phyloP scores from a whole-genome alignment of 1,140 invertebrate species.

The Diplogasteroides magnus region DNA sequence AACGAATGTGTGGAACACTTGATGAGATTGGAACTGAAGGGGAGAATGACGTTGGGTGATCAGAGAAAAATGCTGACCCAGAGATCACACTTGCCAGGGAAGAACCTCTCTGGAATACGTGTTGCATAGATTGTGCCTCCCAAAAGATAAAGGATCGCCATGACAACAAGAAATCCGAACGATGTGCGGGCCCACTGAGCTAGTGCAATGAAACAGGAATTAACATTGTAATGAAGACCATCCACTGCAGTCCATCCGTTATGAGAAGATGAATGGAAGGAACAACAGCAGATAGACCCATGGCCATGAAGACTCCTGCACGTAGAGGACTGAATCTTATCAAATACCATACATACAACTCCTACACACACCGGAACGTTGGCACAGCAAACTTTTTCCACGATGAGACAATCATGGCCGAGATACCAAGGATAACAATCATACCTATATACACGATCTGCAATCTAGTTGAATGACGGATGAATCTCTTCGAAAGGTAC shows the following conservation, averaged over 20 bases:
- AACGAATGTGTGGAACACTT: slow-evolving; percentile 96
- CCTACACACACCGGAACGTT: slow-evolving; percentile 51
- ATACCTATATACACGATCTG: slow-evolving; percentile 58
- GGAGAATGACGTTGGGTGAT: neutral
- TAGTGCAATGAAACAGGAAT: no score
- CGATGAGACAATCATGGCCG: slow-evolving; percentile 88
- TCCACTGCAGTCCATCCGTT: slow-evolving; percentile 58
- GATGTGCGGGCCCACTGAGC: slow-evolving; percentile 68
- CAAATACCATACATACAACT: neutral
- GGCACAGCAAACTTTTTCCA: slow-evolving; percentile 96
- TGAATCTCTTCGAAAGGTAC: no score
- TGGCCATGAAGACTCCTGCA: slow-evolving; percentile 62
- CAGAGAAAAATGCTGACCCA: slow-evolving; percentile 68
- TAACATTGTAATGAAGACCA: no score
- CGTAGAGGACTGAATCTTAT: slow-evolving; percentile 68
- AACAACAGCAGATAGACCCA: slow-evolving; percentile 56
- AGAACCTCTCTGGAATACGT: slow-evolving; percentile 89
- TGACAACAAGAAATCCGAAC: slow-evolving; percentile 87
- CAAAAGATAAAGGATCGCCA: slow-evolving; percentile 87
- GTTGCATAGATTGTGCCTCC: slow-evolving; percentile 91
- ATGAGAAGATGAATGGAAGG: slow-evolving; percentile 61
- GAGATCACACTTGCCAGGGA: slow-evolving; percentile 97
- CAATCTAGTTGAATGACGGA: slow-evolving; percentile 54
- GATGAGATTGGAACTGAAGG: slow-evolving; percentile 87
- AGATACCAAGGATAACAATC: slow-evolving; percentile 82